These are phyloP conservation scores for Cossypha heuglini DNA, from an alignment of 2,797 vertebrate species.

Conservation along the genomic window DNA sequence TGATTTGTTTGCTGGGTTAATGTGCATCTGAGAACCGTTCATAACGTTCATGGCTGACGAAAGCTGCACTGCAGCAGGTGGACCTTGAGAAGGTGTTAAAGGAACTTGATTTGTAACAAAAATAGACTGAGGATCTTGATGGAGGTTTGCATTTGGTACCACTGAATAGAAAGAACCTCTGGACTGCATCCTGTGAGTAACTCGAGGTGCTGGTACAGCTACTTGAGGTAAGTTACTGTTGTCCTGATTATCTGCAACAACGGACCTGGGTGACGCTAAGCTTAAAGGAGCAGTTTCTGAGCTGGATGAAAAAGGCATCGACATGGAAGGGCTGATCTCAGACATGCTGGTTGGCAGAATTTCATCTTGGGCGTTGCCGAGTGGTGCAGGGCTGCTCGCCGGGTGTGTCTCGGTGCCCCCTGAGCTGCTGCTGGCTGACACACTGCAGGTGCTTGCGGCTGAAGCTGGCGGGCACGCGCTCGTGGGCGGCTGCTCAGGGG, in stretches of 20 bases:
- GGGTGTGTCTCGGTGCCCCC: slow-evolving; percentile 71
- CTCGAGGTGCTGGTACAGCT: slow-evolving; percentile 86
- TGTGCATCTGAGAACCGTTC: slow-evolving; percentile 95
- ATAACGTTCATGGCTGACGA: slow-evolving; percentile 91
- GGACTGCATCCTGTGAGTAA: slow-evolving; percentile 94
- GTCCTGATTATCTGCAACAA: slow-evolving; percentile 82
- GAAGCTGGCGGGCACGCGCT: slow-evolving; percentile 57
- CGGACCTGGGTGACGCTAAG: slow-evolving; percentile 79
- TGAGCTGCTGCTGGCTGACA: slow-evolving; percentile 76
- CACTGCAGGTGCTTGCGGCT: slow-evolving; percentile 57
- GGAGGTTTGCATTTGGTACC: slow-evolving; percentile 81
- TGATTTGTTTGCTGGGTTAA: slow-evolving; percentile 88
- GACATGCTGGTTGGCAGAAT: slow-evolving; percentile 70
- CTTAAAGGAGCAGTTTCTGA: slow-evolving; percentile 83
- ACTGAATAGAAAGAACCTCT: slow-evolving; percentile 90
- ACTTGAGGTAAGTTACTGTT: slow-evolving; percentile 93
- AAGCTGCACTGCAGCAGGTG: slow-evolving; percentile 83
- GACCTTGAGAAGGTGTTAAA: slow-evolving; percentile 81
- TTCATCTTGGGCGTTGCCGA: slow-evolving; percentile 73
- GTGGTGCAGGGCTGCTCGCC: slow-evolving; percentile 74
- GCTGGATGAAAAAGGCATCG: slow-evolving; percentile 83
- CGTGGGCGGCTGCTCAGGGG: slow-evolving; percentile 71
- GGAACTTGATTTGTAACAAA: slow-evolving; percentile 87
- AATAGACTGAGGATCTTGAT: slow-evolving; percentile 89
- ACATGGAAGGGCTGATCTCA: slow-evolving; percentile 73